A percentile compares a stretch with the other conserved stretches of the same genome.
phyloP scores from a whole-genome alignment of 2,797 vertebrate species.

The Eremophila alpestris region DNA sequence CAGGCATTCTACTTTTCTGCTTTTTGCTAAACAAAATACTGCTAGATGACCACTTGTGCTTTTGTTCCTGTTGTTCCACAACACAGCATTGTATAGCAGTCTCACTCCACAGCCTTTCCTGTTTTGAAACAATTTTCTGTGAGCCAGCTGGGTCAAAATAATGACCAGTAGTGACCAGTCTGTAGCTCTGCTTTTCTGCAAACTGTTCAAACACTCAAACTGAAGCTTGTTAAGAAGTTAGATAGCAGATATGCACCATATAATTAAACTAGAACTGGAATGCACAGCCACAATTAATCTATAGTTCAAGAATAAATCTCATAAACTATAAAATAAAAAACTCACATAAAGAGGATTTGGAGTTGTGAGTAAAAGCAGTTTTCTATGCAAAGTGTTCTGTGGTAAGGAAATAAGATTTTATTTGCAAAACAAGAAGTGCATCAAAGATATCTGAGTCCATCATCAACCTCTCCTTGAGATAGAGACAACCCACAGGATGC shows the following conservation, averaged over 20 bases:
- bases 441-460: slow-evolving; percentile 5
- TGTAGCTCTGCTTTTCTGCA: background rate
- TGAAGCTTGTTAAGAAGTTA: background rate
- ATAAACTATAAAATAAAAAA: background rate
- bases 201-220: background rate
- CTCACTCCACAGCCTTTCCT: background rate
- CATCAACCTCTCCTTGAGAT: background rate
- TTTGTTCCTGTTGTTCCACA: background rate
- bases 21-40: background rate
- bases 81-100: background rate
- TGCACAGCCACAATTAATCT: background rate
- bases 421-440: background rate
- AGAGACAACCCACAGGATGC: slow-evolving; percentile 19
- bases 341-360: background rate
- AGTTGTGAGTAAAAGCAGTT: background rate
- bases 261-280: background rate
- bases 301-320: background rate
- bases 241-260: background rate
- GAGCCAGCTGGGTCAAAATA: background rate
- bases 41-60: background rate
- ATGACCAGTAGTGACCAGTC: background rate
- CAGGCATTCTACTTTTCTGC: background rate
- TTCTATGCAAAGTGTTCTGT: background rate
- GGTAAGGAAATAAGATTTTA: background rate
- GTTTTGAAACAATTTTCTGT: background rate